A percentile compares a stretch with the other conserved stretches of the same genome.
These are phyloP conservation scores for Miichthys miiuy DNA, from an alignment of 2,797 vertebrate species.

Conservation along the genomic window DNA sequence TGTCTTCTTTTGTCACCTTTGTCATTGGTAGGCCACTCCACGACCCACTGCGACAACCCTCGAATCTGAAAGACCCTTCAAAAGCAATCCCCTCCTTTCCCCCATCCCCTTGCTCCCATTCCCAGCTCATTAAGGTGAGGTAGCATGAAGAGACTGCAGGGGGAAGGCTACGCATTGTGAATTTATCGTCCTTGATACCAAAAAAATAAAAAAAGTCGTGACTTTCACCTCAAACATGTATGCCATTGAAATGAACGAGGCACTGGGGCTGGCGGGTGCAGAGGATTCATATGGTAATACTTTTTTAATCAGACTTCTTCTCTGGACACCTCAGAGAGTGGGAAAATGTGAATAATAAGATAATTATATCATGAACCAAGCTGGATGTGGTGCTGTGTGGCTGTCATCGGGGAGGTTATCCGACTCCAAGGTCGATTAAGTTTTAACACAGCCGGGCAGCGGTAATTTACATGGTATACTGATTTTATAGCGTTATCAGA, in stretches of 20 bases:
- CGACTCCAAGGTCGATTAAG: slow-evolving; percentile 63
- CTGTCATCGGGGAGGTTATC: slow-evolving; percentile 40
- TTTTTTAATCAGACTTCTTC: slow-evolving; percentile 61
- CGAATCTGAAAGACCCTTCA: slow-evolving; percentile 69
- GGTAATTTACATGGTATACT: slow-evolving; percentile 58
- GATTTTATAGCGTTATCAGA: slow-evolving; percentile 62
- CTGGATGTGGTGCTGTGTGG: slow-evolving; percentile 30
- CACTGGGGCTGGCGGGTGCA: not conserved
- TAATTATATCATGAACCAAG: slow-evolving; percentile 48
- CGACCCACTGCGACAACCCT: slow-evolving; percentile 63
- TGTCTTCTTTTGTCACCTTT: slow-evolving; percentile 66
- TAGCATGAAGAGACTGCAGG: slow-evolving; percentile 67
- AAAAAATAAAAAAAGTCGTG: slow-evolving; percentile 57
- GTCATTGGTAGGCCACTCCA: slow-evolving; percentile 66
- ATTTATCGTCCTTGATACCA: slow-evolving; percentile 75
- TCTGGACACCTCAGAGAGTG: slow-evolving; percentile 40
- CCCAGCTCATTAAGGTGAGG: slow-evolving; percentile 71
- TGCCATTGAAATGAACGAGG: slow-evolving; percentile 33
- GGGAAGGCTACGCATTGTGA: slow-evolving; percentile 68
- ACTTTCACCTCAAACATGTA: slow-evolving; percentile 66
- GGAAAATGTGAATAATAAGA: slow-evolving; percentile 61
- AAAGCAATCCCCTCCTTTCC: slow-evolving; percentile 53
- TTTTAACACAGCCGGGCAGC: slow-evolving; percentile 44
- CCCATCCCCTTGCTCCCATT: slow-evolving; percentile 35
- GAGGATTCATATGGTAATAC: slow-evolving; percentile 66